A percentile compares a stretch with the other conserved stretches of the same genome.
Evolutionary conservation across 2,113 vertebrate species (phyloP).

Genomic region (Myrmecobius fasciatus): DNA sequence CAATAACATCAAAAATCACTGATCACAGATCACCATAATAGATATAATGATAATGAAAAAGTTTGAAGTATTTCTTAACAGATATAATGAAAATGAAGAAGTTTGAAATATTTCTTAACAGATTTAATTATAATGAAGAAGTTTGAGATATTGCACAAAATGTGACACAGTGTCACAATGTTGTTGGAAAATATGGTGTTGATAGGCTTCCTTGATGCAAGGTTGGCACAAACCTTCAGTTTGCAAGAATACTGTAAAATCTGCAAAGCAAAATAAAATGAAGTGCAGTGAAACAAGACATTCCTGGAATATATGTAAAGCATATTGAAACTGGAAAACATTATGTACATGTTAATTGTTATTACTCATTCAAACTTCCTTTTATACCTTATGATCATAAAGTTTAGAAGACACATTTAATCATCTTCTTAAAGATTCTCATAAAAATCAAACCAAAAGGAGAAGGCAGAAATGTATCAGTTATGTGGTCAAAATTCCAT

Average conservation of each 20-base stretch:
- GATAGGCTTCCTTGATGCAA: neutral
- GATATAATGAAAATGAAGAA: no score
- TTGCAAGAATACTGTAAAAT: neutral
- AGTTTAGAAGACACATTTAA: neutral
- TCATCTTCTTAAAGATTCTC: neutral
- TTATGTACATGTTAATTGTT: neutral
- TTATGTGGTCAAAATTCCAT: neutral
- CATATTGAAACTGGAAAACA: neutral
- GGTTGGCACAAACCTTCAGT: neutral
- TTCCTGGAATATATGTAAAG: neutral
- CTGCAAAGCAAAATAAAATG: neutral
- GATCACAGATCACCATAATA: neutral
- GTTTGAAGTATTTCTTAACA: no score
- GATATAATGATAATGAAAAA: no score
- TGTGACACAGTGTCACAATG: neutral
- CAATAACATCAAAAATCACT: neutral
- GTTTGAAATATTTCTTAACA: neutral
- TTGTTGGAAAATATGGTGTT: neutral
- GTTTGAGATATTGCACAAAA: neutral
- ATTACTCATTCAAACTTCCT: neutral
- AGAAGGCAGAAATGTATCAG: neutral
- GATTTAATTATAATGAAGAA: neutral
- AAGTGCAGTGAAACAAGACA: neutral
- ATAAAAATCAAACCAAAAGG: neutral
- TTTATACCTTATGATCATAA: neutral